phyloP scores from a whole-genome alignment of 2,888 invertebrate genomes.

The Ochropleura plecta region DNA sequence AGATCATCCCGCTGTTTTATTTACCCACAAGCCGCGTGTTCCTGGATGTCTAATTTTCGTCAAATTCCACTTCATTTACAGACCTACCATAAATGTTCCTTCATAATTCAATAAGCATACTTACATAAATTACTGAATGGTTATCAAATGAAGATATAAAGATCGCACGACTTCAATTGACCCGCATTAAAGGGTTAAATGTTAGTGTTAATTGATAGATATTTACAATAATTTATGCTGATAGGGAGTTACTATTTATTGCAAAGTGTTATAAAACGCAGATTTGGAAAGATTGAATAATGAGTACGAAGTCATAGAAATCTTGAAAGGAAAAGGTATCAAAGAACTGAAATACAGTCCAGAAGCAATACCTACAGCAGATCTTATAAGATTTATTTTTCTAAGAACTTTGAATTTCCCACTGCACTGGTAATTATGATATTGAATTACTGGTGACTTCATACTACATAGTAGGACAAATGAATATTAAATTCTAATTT shows the following conservation, averaged over 20 bases:
- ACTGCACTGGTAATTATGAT: not conserved
- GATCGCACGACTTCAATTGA: slow-evolving; percentile 55
- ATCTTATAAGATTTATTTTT: not conserved
- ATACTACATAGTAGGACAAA: slow-evolving; percentile 17
- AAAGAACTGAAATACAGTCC: too few species aligned
- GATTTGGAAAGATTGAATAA: not conserved
- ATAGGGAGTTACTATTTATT: slow-evolving; percentile 6
- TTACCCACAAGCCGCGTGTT: not conserved
- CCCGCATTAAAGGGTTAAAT: slow-evolving; percentile 52
- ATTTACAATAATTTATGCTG: slow-evolving; percentile 33
- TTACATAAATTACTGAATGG: slow-evolving; percentile 7
- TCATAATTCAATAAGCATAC: slow-evolving; percentile 4
- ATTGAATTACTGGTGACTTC: slow-evolving; percentile 32
- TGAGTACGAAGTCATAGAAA: not conserved
- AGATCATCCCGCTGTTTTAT: not conserved
- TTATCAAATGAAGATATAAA: slow-evolving; percentile 37
- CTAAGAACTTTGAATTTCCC: slow-evolving; percentile 3
- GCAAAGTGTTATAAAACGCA: not conserved
- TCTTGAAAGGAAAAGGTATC: too few species aligned
- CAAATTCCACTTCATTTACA: not conserved
- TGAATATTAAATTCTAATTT: slow-evolving; percentile 31
- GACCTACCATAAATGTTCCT: not conserved
- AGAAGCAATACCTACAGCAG: too few species aligned
- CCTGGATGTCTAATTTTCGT: not conserved
- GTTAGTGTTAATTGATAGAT: slow-evolving; percentile 52